A percentile compares a stretch with the other conserved stretches of the same genome.
Conservation (phyloP, 2,797 vertebrate genomes). For the Acanthis flammea region DNA sequence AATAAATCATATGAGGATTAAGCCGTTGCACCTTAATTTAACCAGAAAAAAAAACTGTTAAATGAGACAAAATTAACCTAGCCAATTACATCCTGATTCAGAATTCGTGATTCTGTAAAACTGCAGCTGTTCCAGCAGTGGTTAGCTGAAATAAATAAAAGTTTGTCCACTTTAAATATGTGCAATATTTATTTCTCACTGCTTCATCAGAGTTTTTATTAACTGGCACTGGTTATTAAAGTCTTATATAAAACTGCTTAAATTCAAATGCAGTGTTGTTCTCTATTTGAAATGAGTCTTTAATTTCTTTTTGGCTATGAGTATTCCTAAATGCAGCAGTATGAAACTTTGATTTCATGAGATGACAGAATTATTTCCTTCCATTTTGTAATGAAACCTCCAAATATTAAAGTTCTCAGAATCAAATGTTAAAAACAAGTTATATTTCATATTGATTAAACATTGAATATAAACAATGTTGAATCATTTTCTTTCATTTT, state of each 20-base stretch:
- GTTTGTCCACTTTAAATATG: neutral
- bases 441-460: neutral
- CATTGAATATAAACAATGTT: neutral
- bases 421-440: neutral
- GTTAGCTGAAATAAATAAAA: neutral
- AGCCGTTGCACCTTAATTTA: neutral
- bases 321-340: neutral
- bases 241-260: neutral
- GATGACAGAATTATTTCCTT: neutral
- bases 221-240: neutral
- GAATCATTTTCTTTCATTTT: neutral
- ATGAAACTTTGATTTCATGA: neutral
- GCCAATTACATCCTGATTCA: neutral
- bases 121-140: neutral
- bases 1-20: neutral
- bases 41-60: neutral
- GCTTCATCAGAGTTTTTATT: neutral
- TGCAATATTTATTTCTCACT: neutral
- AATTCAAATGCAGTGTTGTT: neutral
- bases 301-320: neutral
- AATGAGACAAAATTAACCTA: neutral
- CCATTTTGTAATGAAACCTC: neutral
- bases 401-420: neutral
- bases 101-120: neutral
- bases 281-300: neutral